Evolutionary conservation across 2,888 invertebrate genomes (phyloP).

Genomic region (Gibbula magus): DNA sequence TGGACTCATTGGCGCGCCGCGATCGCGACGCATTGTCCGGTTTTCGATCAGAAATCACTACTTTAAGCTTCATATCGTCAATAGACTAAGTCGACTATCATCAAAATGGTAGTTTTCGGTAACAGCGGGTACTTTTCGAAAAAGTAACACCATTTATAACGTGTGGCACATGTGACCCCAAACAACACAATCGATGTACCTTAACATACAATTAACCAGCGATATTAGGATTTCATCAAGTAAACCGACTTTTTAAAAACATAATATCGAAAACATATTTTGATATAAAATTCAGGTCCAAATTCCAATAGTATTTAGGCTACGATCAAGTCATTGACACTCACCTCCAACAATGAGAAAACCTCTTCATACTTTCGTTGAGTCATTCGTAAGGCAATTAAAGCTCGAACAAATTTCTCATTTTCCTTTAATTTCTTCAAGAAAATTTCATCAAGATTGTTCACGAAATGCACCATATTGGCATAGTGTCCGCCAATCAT

Average conservation of each 20-base stretch:
- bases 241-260: not conserved
- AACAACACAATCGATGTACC: no score
- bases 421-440: conserved; percentile 12
- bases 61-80: no score
- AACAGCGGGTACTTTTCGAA: no score
- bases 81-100: no score
- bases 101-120: no score
- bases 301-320: not conserved
- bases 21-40: no score
- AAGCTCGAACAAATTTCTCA: conserved; percentile 33
- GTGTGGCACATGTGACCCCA: no score
- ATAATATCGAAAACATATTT: not conserved
- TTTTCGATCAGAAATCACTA: no score
- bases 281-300: not conserved
- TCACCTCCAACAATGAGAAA: conserved; percentile 36
- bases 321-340: not conserved
- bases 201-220: no score
- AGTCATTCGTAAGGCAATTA: conserved; percentile 25
- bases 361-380: conserved; percentile 32
- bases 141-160: no score
- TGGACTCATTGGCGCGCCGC: no score
- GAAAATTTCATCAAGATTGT: not conserved
- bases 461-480: conserved; percentile 19
- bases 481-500: not conserved
- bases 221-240: not conserved